Base-by-base conservation (phyloP, 2,113 vertebrate species). In the Sitta europaea region DNA sequence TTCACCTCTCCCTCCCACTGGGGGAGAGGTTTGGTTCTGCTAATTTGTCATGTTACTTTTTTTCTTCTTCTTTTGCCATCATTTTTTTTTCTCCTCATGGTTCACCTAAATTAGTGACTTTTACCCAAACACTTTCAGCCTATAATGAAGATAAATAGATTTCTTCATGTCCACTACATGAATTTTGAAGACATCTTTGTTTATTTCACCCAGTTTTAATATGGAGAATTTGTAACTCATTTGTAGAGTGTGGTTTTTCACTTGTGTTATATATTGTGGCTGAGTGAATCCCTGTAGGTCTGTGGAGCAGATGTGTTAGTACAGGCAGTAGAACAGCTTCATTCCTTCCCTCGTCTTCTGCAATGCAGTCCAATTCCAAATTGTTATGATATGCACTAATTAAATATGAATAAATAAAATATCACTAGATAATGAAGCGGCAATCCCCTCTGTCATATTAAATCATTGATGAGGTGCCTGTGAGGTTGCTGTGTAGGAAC, bases 301-400 rank as follows among this genome's bases (percentile, higher is more conserved):
- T 97, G 95, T 74, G 93, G 79, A 96, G 92, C 96, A 97, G 95
- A 97, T 97, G 92, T 96, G 97, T 97, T 95, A 93, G 80, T 77
- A 75, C 59, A 95, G 77, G 73, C 63, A 1, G 35, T 84, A 40
- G 81, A 95, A 94, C 77, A 81, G 75, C 77, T 95, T 95, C 73
- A 85, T 96, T 97, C 80, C 76, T 93, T 86, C 47, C 51, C 73
- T 94, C 63, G 12, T 72, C 77, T 96, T 88, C 92, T 96, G 95
- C 94, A 95, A 70, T 83, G 83, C 96, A 94, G 95, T 94, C 85
- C 59, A 91, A 76, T 95, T 96, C 92, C 0, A 0, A 87, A 88
- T 95, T 91, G 87, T 96, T 96, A 81, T 86, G 80, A 72, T 94
- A 86, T 28, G 57, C 73, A 86, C 67, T 96, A 97, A 97, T 96